These are phyloP conservation scores for Gopherus flavomarginatus DNA, from an alignment of 2,113 vertebrate genomes.

Conservation along the genomic window DNA sequence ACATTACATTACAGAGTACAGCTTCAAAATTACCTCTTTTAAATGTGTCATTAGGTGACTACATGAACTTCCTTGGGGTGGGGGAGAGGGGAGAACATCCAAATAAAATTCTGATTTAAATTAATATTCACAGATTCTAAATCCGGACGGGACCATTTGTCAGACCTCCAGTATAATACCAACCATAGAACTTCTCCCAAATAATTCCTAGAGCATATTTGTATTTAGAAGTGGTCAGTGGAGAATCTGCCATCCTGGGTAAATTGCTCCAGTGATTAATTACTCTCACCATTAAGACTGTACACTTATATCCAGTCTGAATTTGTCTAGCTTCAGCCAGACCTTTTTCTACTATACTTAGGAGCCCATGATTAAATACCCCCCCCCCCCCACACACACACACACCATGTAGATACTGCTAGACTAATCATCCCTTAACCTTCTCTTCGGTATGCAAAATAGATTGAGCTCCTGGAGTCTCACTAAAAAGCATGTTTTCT, in stretches of 20 bases:
- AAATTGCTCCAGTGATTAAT: not conserved
- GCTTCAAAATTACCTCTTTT: not conserved
- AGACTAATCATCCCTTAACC: not conserved
- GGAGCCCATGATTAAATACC: not conserved
- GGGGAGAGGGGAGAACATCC: not conserved
- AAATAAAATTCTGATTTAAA: not conserved
- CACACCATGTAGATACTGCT: not conserved
- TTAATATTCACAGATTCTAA: not conserved
- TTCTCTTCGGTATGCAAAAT: not conserved
- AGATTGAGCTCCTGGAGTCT: not conserved
- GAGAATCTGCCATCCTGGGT: not conserved
- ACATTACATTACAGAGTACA: not conserved
- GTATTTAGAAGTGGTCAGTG: not conserved
- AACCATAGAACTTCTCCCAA: not conserved
- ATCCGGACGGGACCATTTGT: not conserved
- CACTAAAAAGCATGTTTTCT: not conserved
- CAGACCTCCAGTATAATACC: not conserved
- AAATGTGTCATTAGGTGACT: not conserved
- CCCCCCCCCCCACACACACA: too few species aligned
- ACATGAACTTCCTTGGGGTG: fast-evolving
- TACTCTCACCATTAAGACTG: not conserved
- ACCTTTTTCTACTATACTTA: not conserved
- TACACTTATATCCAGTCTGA: not conserved
- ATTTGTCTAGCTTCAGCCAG: not conserved
- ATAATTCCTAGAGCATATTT: not conserved